Conservation (phyloP, 2,888 invertebrate species). For the Pristionchus arcanus region DNA sequence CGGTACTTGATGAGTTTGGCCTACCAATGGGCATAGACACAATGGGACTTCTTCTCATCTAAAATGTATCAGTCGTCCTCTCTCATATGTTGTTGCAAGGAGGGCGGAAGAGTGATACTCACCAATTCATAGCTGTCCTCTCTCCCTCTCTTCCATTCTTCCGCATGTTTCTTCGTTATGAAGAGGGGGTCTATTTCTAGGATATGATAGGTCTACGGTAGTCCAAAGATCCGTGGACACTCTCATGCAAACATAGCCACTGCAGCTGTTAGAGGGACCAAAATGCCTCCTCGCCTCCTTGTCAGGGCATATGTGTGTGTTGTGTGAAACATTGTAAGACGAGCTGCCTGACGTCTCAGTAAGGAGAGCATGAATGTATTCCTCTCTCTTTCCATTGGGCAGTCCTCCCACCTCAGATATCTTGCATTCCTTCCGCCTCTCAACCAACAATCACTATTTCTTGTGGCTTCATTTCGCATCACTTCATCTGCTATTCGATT, state of each 20-base stretch:
- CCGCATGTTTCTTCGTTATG: slow-evolving; percentile 39
- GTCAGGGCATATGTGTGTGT: not conserved
- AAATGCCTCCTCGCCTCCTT: not conserved
- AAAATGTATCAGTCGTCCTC: slow-evolving; percentile 32
- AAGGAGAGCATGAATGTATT: not conserved
- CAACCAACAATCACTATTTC: not conserved
- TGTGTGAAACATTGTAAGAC: slow-evolving; percentile 39
- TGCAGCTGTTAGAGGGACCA: slow-evolving; percentile 7
- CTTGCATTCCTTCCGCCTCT: not conserved
- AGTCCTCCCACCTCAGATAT: slow-evolving; percentile 24
- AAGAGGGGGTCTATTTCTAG: not conserved
- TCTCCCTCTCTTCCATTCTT: not conserved
- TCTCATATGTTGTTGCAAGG: not conserved
- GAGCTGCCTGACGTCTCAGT: slow-evolving; percentile 1
- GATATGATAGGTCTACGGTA: slow-evolving; percentile 13
- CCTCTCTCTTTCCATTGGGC: not conserved
- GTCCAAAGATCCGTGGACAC: not conserved
- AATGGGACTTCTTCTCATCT: not conserved
- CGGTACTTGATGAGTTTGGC: not conserved
- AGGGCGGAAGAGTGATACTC: not conserved
- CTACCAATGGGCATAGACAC: not conserved
- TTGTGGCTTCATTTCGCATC: not conserved
- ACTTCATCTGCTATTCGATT: not conserved
- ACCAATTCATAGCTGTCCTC: slow-evolving; percentile 2
- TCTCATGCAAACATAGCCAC: not conserved